Base-by-base conservation (phyloP, 30 jellyfish, hydroid and myxozoan genomes). In the Sanderia malayensis region DNA sequence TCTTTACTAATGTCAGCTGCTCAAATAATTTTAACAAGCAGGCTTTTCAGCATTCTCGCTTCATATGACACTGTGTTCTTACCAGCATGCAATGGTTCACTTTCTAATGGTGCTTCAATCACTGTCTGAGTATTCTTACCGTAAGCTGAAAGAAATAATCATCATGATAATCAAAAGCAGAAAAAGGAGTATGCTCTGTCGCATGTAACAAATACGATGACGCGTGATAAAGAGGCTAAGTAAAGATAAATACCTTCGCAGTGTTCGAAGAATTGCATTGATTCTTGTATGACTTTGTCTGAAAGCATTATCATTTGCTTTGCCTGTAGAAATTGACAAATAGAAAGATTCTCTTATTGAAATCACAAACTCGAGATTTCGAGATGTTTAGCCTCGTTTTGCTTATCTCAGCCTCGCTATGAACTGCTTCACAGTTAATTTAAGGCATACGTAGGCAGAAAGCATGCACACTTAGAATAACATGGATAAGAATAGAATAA, bases 1-100 rank as follows among this genome's bases (percentile, higher is more conserved):
- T n/a, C n/a, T n/a, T n/a, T n/a, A n/a, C n/a, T n/a, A n/a, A n/a
- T n/a, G n/a, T n/a, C n/a, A n/a, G n/a, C n/a, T n/a, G n/a, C n/a
- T 33, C 37, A 81, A 6, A 46, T 31, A 15, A 88, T 27, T 33
- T 69, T 53, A 45, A 89, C 20, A 46, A 89, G 68, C 9, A 89
- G 93, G 58, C 84, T 65, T 83, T 89, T 89, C 80, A 89, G 65
- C 20, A 89, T 22, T 53, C 97, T 75, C 18, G 97, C 93, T 70
- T 89, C 97, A 76, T 79, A 89, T 4, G 97, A 52, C 0, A 89
- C 97, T 19, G 97, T 89, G 81, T 89, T 89, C 88, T 89, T 89
- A 86, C 97, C 97, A 68, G 93, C 89, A 81, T 89, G 97, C 89
- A 81, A 20, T 29, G 97, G 97, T 57, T 89, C 97, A 25, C 81